Percentiles rank a stretch among this genome's conserved stretches.
phyloP scores from a whole-genome alignment of 1,140 invertebrate genomes.

The Drosophila kikkawai region DNA sequence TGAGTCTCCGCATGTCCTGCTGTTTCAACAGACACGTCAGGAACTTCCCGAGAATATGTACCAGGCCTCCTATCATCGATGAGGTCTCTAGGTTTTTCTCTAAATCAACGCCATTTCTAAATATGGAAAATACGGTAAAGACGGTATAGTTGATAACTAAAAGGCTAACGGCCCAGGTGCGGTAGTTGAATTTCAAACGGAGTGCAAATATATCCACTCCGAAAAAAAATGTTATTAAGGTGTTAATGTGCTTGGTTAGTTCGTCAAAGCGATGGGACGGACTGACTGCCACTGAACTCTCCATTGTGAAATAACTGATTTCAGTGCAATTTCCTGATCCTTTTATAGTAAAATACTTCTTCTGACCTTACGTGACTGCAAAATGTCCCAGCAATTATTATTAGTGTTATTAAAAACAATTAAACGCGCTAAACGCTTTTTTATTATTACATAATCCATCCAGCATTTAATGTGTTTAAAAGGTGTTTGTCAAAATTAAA shows the following conservation, averaged over 20 bases:
- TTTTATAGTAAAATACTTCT: slow-evolving; percentile 25
- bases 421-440: neutral
- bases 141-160: slow-evolving; percentile 14
- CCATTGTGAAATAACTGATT: slow-evolving; percentile 13
- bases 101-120: slow-evolving; percentile 34
- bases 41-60: slow-evolving; percentile 27
- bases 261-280: slow-evolving; percentile 27
- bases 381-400: slow-evolving; percentile 20
- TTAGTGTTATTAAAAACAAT: slow-evolving; percentile 24
- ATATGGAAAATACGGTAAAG: slow-evolving; percentile 38
- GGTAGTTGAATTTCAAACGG: slow-evolving; percentile 19
- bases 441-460: neutral
- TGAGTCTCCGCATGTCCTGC: slow-evolving; percentile 14
- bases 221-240: slow-evolving; percentile 13
- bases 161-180: slow-evolving; percentile 37
- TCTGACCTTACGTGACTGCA: neutral
- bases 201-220: slow-evolving; percentile 47
- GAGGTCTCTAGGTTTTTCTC: slow-evolving; percentile 28
- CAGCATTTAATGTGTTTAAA: too few species aligned
- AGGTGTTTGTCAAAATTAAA: too few species aligned
- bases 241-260: slow-evolving; percentile 37
- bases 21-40: slow-evolving; percentile 33
- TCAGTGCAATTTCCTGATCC: too few species aligned
- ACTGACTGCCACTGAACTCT: neutral
- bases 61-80: slow-evolving; percentile 52